Percentiles rank a stretch among this genome's conserved stretches.
phyloP scores from a whole-genome alignment of 2,888 invertebrate species.

The Schizotus pectinicornis region DNA sequence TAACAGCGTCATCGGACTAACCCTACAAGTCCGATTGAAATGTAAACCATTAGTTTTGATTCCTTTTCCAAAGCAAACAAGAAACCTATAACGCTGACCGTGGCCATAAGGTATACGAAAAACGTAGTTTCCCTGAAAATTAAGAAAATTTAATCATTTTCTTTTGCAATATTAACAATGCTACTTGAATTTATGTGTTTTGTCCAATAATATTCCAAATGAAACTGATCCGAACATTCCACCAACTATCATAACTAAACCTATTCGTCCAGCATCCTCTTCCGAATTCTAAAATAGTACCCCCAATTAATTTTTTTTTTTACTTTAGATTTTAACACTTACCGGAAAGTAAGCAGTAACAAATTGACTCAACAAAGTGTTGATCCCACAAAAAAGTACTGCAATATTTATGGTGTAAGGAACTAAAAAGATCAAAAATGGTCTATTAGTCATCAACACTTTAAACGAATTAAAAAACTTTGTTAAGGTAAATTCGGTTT shows the following conservation, averaged over 20 bases:
- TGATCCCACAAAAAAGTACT: slow-evolving; percentile 87
- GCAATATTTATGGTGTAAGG: slow-evolving; percentile 94
- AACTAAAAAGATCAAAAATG: slow-evolving; percentile 79
- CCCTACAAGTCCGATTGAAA: slow-evolving; percentile 42
- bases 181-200: slow-evolving; percentile 90
- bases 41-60: slow-evolving; percentile 38
- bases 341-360: slow-evolving; percentile 73
- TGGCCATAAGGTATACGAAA: slow-evolving; percentile 35
- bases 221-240: slow-evolving; percentile 91
- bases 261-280: slow-evolving; percentile 85
- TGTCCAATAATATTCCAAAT: slow-evolving; percentile 90
- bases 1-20: slow-evolving; percentile 28
- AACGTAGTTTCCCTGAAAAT: slow-evolving; percentile 42
- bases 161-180: background rate
- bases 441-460: slow-evolving; percentile 75
- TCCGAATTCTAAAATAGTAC: slow-evolving; percentile 62
- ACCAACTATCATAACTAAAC: slow-evolving; percentile 86
- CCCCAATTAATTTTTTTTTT: background rate
- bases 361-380: slow-evolving; percentile 88
- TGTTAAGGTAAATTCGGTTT: slow-evolving; percentile 61
- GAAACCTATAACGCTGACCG: slow-evolving; percentile 36
- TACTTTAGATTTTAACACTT: background rate
- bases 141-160: background rate
- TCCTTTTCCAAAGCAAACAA: slow-evolving; percentile 40
- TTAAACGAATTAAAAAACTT: slow-evolving; percentile 71